These are phyloP conservation scores for Griposia aprilina DNA, from an alignment of 2,888 invertebrate genomes.

Conservation along the genomic window DNA sequence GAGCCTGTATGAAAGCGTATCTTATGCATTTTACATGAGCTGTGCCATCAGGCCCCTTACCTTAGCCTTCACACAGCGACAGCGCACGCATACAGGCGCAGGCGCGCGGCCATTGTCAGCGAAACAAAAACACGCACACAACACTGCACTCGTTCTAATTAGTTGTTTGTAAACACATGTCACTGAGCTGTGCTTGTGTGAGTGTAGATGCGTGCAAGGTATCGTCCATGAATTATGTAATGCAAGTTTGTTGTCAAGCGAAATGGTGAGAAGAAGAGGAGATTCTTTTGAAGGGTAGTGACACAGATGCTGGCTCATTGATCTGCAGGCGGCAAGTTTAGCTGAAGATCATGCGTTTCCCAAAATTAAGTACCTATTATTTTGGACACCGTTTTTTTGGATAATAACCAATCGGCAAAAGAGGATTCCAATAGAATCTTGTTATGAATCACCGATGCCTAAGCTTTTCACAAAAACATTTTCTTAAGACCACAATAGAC, in stretches of 20 bases:
- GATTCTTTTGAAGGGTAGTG: constrained; percentile 37
- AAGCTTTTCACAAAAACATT: constrained; percentile 21
- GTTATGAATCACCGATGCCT: background rate
- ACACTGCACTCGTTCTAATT: constrained; percentile 77
- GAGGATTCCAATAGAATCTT: too few species aligned
- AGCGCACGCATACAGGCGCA: constrained; percentile 69
- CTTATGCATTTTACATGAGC: constrained; percentile 93
- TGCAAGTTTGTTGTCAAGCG: constrained; percentile 60
- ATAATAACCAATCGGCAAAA: background rate
- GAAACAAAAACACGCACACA: constrained; percentile 80
- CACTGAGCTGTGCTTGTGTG: constrained; percentile 72
- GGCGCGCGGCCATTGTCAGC: constrained; percentile 69
- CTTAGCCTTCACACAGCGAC: constrained; percentile 67
- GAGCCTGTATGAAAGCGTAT: constrained; percentile 82
- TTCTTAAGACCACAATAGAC: constrained; percentile 31
- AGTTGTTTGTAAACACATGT: constrained; percentile 87
- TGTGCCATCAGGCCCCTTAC: constrained; percentile 72
- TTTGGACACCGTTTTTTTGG: background rate
- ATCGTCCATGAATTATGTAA: constrained; percentile 66
- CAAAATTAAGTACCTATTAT: background rate
- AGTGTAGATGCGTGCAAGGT: constrained; percentile 69
- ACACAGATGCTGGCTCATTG: constrained; percentile 16
- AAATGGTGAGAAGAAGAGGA: constrained; percentile 47
- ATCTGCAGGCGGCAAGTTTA: background rate
- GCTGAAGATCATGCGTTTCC: background rate